These are phyloP conservation scores for Lymantria dispar DNA, from an alignment of 2,888 invertebrate species.

Conservation along the genomic window DNA sequence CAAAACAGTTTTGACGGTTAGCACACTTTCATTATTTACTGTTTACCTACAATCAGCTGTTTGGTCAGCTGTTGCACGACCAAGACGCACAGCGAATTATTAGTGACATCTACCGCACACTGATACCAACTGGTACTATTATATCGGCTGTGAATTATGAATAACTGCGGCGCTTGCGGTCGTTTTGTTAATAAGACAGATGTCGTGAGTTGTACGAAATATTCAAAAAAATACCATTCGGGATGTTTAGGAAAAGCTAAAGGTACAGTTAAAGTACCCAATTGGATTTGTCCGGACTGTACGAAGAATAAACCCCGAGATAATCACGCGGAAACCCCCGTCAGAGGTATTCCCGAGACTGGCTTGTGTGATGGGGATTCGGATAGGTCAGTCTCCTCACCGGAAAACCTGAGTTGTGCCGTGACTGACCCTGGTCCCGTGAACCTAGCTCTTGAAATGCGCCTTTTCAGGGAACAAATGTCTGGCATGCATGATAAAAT, in stretches of 20 bases:
- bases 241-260: not conserved
- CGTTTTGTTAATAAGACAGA: not conserved
- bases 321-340: not conserved
- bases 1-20: too few relatives aligned
- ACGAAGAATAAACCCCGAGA: not conserved
- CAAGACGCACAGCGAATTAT: too few relatives aligned
- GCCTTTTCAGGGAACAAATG: not conserved
- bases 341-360: not conserved
- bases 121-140: too few relatives aligned
- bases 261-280: not conserved
- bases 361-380: not conserved
- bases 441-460: not conserved
- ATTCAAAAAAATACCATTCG: not conserved
- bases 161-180: not conserved
- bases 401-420: not conserved
- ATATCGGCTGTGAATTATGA: too few relatives aligned
- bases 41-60: too few relatives aligned
- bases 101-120: too few relatives aligned
- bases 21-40: too few relatives aligned
- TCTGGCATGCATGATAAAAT: not conserved
- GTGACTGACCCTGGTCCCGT: not conserved
- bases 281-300: not conserved
- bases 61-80: too few relatives aligned
- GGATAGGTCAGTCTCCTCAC: not conserved
- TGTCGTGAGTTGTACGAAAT: not conserved